These are phyloP conservation scores for Eulemur macaco DNA, from an alignment of 2,113 vertebrate species.

Conservation along the genomic window DNA sequence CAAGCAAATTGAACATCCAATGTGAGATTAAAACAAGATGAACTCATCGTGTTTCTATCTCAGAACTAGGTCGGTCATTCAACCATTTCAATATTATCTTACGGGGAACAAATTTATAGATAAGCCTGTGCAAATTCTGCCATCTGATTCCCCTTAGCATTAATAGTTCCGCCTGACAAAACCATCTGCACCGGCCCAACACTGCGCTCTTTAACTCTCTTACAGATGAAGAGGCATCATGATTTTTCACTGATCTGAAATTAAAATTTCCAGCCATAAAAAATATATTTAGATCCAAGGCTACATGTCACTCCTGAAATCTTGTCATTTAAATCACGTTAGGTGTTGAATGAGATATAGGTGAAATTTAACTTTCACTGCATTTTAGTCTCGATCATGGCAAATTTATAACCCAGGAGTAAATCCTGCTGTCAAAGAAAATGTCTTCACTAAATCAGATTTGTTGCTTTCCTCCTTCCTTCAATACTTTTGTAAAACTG, in stretches of 20 bases:
- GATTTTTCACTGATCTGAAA: constrained; percentile 81
- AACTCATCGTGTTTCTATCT: constrained; percentile 38
- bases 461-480: constrained; percentile 84
- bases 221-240: constrained; percentile 72
- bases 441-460: constrained; percentile 88
- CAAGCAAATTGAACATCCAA: constrained; percentile 52
- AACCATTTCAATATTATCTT: constrained; percentile 70
- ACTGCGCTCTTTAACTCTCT: constrained; percentile 68
- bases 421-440: constrained; percentile 86
- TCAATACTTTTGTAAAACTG: constrained; percentile 82
- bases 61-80: constrained; percentile 56
- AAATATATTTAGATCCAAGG: constrained; percentile 84
- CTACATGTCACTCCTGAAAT: constrained; percentile 84
- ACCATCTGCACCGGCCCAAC: constrained; percentile 53
- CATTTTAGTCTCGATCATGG: constrained; percentile 83
- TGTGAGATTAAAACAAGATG: constrained; percentile 67
- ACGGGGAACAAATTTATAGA: constrained; percentile 57
- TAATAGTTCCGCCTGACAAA: constrained; percentile 69
- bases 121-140: constrained; percentile 58
- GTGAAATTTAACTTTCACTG: constrained; percentile 86
- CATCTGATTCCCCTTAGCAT: constrained; percentile 66
- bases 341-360: constrained; percentile 85
- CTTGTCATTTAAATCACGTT: constrained; percentile 86
- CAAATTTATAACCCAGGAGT: constrained; percentile 86
- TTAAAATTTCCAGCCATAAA: constrained; percentile 83